Base-by-base conservation (phyloP, 2,113 vertebrate species). In the Vulpes lagopus region DNA sequence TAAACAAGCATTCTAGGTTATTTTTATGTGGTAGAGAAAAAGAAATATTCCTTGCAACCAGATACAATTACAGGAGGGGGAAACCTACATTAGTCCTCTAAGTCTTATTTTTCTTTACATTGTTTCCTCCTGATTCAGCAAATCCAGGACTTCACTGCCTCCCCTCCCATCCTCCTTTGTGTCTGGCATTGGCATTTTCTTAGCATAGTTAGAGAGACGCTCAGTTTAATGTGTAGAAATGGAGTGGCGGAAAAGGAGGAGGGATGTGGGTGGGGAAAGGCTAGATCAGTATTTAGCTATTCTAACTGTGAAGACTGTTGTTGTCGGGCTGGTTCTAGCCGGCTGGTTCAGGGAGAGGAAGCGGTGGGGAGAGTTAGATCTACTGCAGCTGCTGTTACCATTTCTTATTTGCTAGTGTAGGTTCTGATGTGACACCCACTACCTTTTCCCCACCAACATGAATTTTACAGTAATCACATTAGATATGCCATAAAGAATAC, bases 321-420 rank as follows among this genome's bases (percentile, higher is more conserved):
- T 85, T 93, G 88, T 49, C 80, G 1, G 62, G 92, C 97, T 94
- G 95, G 96, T 96, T 98, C 51, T 94, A 96, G 96, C 96, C 84
- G 89, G 96, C 93, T 97, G 93, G 82, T 62, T 93, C 97, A 11
- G 32, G 87, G 73, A 80, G 91, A 92, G 78, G 43, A 96, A 97
- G 84, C 76, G 2, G 55, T 53, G 38, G 64, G 25, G 51, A 81
- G 79, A 96, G 93, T 80, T 85, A 35, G 27, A 95, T 80, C 78
- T 35, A 78, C 32, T 20, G 91, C 97, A 80, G 90, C 87, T 80
- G 92, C 60, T 9, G 17, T 32, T 89, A 27, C 95, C 27, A n/a
- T 69, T 89, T 19, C 79, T 80, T 64, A 73, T 92, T 92, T 74
- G 74, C 23, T 11, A 25, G 32, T 12, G 35, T 69, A 74, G 87